phyloP scores from a whole-genome alignment of 2,888 invertebrate genomes.

The Achlya flavicornis region DNA sequence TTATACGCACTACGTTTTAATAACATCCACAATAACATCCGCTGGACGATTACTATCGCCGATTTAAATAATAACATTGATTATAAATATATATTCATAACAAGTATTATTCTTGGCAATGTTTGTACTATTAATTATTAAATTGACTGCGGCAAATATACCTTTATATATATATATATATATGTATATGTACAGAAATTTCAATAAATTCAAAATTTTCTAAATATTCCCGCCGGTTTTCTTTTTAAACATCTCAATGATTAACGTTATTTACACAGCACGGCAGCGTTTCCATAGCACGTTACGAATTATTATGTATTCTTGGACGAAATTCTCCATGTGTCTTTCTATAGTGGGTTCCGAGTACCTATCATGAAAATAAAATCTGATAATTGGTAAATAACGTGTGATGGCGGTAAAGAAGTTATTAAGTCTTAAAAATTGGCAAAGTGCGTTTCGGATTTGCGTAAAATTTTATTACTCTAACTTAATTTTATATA shows the following conservation, averaged over 20 bases:
- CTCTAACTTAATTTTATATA: too few species aligned
- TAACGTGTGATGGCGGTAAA: too few species aligned
- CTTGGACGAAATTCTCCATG: not conserved
- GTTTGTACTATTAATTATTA: too few species aligned
- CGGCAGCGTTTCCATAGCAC: not conserved
- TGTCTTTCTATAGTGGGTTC: not conserved
- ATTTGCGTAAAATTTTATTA: too few species aligned
- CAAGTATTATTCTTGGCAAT: not conserved
- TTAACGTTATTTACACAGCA: not conserved
- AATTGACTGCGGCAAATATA: not conserved
- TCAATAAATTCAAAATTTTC: not conserved
- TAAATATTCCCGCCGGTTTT: not conserved
- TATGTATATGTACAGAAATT: not conserved
- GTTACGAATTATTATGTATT: not conserved
- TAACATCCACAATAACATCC: conserved; percentile 16
- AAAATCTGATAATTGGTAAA: not conserved
- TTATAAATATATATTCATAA: not conserved
- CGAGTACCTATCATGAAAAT: not conserved
- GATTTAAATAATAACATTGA: not conserved
- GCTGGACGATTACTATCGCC: not conserved
- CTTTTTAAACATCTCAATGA: not conserved
- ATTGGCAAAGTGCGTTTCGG: too few species aligned
- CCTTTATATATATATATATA: too few species aligned
- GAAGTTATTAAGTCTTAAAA: too few species aligned
- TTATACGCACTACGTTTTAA: conserved; percentile 53